Base-by-base conservation (phyloP, 2,888 invertebrate species). In the Poecilus cupreus region DNA sequence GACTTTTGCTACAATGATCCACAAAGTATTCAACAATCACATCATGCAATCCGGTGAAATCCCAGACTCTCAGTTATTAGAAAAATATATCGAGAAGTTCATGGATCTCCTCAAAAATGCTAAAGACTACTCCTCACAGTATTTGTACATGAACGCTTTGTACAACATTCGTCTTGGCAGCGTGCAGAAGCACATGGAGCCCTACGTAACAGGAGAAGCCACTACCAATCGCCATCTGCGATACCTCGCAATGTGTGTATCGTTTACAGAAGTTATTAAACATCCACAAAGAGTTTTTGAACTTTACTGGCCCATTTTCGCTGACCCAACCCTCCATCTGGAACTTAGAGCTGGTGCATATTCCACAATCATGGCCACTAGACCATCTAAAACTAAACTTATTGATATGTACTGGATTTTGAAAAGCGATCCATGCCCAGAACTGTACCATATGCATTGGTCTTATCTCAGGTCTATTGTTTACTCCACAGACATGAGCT, bases 381-480 rank as follows among this genome's bases (percentile, higher is more conserved):
- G 88, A 46, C 87, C 88, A 1, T 83, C 87, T 3, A 84, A 88
- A 76, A 85, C 87, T 0, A 86, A 87, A 5, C 85, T 90, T 24
- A 86, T 89, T 83, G 89, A 89, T 32, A 54, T 85, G 4, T 88
- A 89, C 83, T 89, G 89, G 89, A 85, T 88, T 74, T 90, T 91
- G 90, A 83, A 87, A 43, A 83, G 86, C 16, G 90, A 91, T 82
- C 86, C 85, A 0, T 87, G 89, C 83, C 85, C 88, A 32, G 89
- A 90, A 83, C 84, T 91, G 3, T 90, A 90, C 83, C 89, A 89
- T 82, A 90, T 89, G 83, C 90, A 90, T 84, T 88, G 91, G 83
- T 89, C 89, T 0, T 90, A 89, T 0, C 83, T 91, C 18, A 86
- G 88, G 60, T 87, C 88, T 8, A 83, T 91, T 22, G 87, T 88